Conservation (phyloP, 2,797 vertebrate species). For the Phalloptychus januarius region DNA sequence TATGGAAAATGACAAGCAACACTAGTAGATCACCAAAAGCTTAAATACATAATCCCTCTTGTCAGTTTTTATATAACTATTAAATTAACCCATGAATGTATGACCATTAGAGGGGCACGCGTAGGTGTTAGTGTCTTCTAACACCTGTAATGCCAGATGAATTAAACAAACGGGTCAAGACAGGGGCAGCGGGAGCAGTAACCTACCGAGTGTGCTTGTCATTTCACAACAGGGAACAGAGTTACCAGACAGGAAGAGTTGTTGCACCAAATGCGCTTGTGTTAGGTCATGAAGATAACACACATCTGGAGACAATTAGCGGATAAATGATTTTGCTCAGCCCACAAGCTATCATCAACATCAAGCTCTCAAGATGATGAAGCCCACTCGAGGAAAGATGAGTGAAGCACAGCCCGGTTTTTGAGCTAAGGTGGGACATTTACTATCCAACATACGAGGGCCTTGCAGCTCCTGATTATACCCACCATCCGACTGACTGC, state of each 20-base stretch:
- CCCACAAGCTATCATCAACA: conserved; percentile 26
- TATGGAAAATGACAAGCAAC: conserved; percentile 70
- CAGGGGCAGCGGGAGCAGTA: conserved; percentile 34
- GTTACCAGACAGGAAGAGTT: conserved; percentile 36
- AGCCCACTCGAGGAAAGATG: conserved; percentile 21
- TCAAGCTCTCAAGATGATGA: conserved; percentile 8
- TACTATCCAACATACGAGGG: conserved; percentile 22
- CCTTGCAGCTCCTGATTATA: conserved; percentile 22
- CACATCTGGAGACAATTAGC: conserved; percentile 60
- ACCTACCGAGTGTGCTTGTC: conserved; percentile 60
- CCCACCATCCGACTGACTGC: conserved; percentile 29
- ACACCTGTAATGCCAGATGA: conserved; percentile 24
- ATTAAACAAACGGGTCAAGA: conserved; percentile 26
- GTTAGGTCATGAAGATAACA: conserved; percentile 30
- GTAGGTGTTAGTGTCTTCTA: conserved; percentile 9
- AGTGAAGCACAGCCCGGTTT: conserved; percentile 16
- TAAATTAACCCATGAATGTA: conserved; percentile 32
- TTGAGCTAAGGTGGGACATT: conserved; percentile 37
- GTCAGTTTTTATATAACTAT: conserved; percentile 33
- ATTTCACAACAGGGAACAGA: conserved; percentile 59
- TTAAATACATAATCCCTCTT: conserved; percentile 34
- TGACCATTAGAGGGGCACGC: conserved; percentile 10
- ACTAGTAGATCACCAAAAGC: conserved; percentile 46
- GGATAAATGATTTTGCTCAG: conserved; percentile 31
- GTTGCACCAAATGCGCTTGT: conserved; percentile 41